Evolutionary conservation across 2,888 invertebrate species (phyloP).

Genomic region (Hyppa rectilinea): DNA sequence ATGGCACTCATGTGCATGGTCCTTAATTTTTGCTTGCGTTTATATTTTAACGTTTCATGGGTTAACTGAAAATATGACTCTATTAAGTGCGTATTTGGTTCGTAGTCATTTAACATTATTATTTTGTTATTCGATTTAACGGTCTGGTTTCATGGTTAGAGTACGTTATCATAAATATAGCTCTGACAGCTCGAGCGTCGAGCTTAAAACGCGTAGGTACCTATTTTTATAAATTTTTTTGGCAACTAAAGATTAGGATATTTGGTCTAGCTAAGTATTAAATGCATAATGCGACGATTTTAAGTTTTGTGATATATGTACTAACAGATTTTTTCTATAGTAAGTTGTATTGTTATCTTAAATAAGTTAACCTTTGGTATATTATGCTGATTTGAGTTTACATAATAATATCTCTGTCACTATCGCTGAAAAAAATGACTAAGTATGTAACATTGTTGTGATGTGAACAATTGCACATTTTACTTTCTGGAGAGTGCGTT

Average conservation of each 20-base stretch:
- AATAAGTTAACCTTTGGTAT: not conserved
- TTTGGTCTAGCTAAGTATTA: not conserved
- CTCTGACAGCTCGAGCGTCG: not conserved
- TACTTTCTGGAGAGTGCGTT: conserved; percentile 79
- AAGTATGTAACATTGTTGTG: conserved; percentile 20
- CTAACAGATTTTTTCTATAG: no score
- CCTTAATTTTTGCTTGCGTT: not conserved
- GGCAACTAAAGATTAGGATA: not conserved
- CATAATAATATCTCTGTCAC: not conserved
- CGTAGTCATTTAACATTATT: not conserved
- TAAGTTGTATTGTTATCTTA: no score
- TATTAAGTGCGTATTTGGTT: conserved; percentile 4
- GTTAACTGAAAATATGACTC: conserved; percentile 13
- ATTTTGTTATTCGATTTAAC: conserved; percentile 13
- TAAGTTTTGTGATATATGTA: not conserved
- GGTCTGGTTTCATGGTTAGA: conserved; percentile 1
- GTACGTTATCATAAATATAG: not conserved
- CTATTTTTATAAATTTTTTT: not conserved
- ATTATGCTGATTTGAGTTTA: not conserved
- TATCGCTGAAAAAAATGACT: conserved; percentile 1
- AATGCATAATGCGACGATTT: not conserved
- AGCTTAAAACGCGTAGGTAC: not conserved
- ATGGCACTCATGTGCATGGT: not conserved
- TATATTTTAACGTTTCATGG: not conserved
- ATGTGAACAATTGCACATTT: conserved; percentile 72